A percentile compares a stretch with the other conserved stretches of the same genome.
phyloP scores from a whole-genome alignment of 2,113 vertebrate genomes.

The Gobiocypris rarus region DNA sequence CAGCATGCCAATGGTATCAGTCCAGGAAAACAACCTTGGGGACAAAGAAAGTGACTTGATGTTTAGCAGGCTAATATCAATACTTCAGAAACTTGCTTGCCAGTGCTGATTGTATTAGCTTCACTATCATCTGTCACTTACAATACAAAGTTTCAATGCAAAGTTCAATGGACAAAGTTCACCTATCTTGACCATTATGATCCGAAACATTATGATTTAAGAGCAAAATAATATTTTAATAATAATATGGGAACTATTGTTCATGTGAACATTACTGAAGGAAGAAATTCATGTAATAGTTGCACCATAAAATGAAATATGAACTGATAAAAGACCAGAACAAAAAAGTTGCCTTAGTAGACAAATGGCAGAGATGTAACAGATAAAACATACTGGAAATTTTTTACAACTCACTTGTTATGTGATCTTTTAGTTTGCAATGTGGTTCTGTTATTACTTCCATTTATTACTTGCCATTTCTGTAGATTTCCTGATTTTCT shows the following conservation, averaged over 20 bases:
- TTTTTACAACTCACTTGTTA: too few species aligned
- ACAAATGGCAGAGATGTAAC: neutral
- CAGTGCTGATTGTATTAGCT: neutral
- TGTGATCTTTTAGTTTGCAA: too few species aligned
- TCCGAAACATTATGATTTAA: too few species aligned
- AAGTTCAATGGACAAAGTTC: neutral
- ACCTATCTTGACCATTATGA: neutral
- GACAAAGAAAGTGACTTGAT: slow-evolving; percentile 46
- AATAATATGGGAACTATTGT: too few species aligned
- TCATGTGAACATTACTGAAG: too few species aligned
- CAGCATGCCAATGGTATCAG: slow-evolving; percentile 68
- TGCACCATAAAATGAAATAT: neutral
- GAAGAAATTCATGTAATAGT: neutral
- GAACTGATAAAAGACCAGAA: neutral
- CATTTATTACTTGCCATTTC: too few species aligned
- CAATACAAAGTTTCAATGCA: neutral
- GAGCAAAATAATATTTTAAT: too few species aligned
- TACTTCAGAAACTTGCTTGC: slow-evolving; percentile 2
- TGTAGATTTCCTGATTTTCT: too few species aligned
- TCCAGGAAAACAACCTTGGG: slow-evolving; percentile 68
- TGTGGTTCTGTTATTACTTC: too few species aligned
- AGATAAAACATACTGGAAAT: neutral
- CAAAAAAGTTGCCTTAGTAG: neutral
- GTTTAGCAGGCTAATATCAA: neutral
- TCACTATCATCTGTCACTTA: neutral